Evolutionary conservation across 2,113 vertebrate genomes (phyloP).

Genomic region (Lampris incognitus): DNA sequence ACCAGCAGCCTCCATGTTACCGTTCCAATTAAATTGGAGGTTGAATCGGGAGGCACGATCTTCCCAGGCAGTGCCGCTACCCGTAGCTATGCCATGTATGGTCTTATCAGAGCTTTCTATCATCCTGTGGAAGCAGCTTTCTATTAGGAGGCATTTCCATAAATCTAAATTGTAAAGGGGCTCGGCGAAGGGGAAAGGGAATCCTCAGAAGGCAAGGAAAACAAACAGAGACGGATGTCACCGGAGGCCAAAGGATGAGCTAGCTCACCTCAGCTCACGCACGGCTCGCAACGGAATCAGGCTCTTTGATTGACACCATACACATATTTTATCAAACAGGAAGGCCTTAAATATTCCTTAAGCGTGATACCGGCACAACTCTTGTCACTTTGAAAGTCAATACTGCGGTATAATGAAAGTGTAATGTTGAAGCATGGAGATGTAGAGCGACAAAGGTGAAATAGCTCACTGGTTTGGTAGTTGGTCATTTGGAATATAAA

Average conservation of each 20-base stretch:
- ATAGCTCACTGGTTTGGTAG: neutral
- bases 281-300: constrained; percentile 40
- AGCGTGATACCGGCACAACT: neutral
- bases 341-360: constrained; percentile 27
- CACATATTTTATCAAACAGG: constrained; percentile 37
- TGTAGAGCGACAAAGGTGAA: constrained; percentile 21
- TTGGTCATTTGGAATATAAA: constrained; percentile 20
- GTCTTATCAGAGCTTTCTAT: constrained; percentile 87
- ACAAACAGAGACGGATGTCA: constrained; percentile 62
- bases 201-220: constrained; percentile 46
- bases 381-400: constrained; percentile 54
- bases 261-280: constrained; percentile 40
- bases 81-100: constrained; percentile 1
- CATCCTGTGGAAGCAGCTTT: constrained; percentile 81
- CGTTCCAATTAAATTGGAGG: constrained; percentile 35
- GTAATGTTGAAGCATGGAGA: constrained; percentile 12
- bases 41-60: constrained; percentile 45
- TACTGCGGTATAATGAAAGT: constrained; percentile 26
- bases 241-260: constrained; percentile 65
- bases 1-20: constrained; percentile 19
- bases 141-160: constrained; percentile 86
- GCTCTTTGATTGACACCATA: constrained; percentile 63
- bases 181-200: constrained; percentile 49
- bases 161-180: constrained; percentile 81
- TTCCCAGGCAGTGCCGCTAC: constrained; percentile 26